Evolutionary conservation across 2,797 vertebrate species (phyloP), one percentile per base, ranked within the genome.

Genomic region (Galaxias olidus): DNA sequence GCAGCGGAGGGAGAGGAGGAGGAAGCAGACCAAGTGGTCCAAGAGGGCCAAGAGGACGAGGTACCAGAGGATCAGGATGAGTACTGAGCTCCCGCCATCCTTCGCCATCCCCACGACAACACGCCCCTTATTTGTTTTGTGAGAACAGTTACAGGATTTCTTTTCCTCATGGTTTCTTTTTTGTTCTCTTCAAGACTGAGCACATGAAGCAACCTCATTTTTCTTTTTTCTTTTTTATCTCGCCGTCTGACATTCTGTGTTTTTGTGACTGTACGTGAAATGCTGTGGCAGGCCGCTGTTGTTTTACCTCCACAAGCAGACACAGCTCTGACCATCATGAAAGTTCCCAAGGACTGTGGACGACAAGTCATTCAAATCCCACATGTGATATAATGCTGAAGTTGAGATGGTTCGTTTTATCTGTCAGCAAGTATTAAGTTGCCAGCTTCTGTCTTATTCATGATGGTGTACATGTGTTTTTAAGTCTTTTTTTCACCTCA

Each of bases 21-120:
- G 13, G 66, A 60, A 13, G 43, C 86, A 52, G 88, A 90, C 74
- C 93, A 94, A 10, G 86, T 66, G 9, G 89, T 92, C 61, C 86
- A 88, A 74, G 84, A 85, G 50, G 93, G 91, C 77, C 94, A 94
- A 64, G 95, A 91, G 82, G 93, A 95, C 66, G 95, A 96, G 74
- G 85, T 69, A 61, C 79, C 88, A 72, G 94, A 98, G 76, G 95
- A 91, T 79, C 95, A 96, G 78, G 98, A 99, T 76, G 98, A 99
- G 90, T 99, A 98, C 92, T 98, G 94, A 98, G 30, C 6, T 30
- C 30, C 84, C 86, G 72, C 71, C 76, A 62, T 77, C 82, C 56
- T 7, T 81, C 73, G 30, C 42, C 42, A 9, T 84, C 90, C 62
- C 68, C 13, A 71, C 92, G 86, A 81, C 85, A 58, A 78, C 74